Conservation (phyloP, 2,888 invertebrate species). For the Trissolcus brochymenae region DNA sequence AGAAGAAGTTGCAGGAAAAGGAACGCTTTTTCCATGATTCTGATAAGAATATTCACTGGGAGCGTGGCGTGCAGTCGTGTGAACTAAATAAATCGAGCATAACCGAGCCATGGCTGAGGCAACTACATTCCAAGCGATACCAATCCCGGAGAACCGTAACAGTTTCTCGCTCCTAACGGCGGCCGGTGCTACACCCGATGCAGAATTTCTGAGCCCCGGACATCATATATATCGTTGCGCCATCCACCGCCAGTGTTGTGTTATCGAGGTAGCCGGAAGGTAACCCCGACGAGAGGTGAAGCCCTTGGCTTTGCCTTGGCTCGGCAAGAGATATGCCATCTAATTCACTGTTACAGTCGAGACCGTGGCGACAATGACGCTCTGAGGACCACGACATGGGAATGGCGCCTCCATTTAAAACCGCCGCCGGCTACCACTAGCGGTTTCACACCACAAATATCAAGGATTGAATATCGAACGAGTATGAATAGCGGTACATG, state of each 20-base stretch:
- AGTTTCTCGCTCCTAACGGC: constrained; percentile 58
- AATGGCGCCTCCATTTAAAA: constrained; percentile 65
- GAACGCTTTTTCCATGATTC: constrained; percentile 41
- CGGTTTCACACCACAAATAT: constrained; percentile 63
- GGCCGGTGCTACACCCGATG: constrained; percentile 50
- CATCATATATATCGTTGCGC: constrained; percentile 53
- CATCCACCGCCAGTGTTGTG: constrained; percentile 40
- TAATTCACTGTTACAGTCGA: constrained; percentile 63
- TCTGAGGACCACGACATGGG: constrained; percentile 55
- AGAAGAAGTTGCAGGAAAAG: constrained; percentile 16
- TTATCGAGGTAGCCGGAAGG: constrained; percentile 66
- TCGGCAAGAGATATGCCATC: constrained; percentile 57
- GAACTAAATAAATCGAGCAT: constrained; percentile 59
- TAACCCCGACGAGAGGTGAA: constrained; percentile 59
- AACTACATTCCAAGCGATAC: constrained; percentile 54
- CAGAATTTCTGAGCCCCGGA: constrained; percentile 48
- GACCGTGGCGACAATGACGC: constrained; percentile 56
- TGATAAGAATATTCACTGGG: constrained; percentile 48
- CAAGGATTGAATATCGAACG: constrained; percentile 58
- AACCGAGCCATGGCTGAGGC: constrained; percentile 50
- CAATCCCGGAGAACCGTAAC: constrained; percentile 57
- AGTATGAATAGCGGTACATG: constrained; percentile 63
- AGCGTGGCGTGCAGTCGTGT: constrained; percentile 52
- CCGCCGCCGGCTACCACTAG: constrained; percentile 63
- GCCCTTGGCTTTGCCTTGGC: constrained; percentile 60